These are phyloP conservation scores for Petaurus breviceps DNA, from an alignment of 2,113 vertebrate species.

Conservation along the genomic window DNA sequence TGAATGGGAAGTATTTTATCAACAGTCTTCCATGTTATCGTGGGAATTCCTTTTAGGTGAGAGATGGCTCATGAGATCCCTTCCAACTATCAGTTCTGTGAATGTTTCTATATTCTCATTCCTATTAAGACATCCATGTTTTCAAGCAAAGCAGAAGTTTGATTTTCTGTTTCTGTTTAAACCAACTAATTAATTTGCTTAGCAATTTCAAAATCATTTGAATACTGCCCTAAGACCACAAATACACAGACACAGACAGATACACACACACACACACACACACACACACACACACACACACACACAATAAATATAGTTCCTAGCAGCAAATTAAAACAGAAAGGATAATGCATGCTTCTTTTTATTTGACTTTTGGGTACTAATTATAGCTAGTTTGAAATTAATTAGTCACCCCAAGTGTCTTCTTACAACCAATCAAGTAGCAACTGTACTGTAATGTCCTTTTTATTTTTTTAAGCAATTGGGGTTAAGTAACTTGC, in stretches of 20 bases:
- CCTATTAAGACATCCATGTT: not conserved
- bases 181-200: not conserved
- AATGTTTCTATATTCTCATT: not conserved
- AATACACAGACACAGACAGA: not conserved
- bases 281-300: not conserved
- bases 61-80: not conserved
- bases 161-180: not conserved
- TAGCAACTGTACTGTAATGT: not conserved
- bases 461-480: too few species aligned
- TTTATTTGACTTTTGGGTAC: not conserved
- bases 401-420: not conserved
- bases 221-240: not conserved
- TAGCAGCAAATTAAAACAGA: not conserved
- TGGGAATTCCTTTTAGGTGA: not conserved
- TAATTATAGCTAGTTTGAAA: not conserved
- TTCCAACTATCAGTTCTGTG: not conserved
- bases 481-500: too few species aligned
- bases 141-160: not conserved
- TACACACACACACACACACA: not conserved
- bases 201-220: not conserved
- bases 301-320: not conserved
- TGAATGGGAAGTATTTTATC: not conserved
- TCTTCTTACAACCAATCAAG: not conserved
- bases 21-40: not conserved
- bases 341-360: not conserved